Conservation (phyloP, 1,140 invertebrate species). For the Sycophila sp. region DNA sequence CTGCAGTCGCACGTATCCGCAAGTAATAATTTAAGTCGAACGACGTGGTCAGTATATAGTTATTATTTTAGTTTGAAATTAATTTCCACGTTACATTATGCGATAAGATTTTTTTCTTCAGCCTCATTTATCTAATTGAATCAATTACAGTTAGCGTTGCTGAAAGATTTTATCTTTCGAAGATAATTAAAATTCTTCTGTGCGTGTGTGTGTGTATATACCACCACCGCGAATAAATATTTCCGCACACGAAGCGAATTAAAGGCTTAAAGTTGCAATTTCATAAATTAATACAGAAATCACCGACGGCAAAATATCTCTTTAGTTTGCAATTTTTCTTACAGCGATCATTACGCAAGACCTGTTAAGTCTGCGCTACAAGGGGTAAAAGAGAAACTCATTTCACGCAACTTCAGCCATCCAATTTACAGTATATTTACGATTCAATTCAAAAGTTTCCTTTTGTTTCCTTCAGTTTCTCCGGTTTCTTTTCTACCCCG, state of each 20-base stretch:
- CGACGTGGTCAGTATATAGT: no score
- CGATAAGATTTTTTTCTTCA: not conserved
- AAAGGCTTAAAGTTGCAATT: not conserved
- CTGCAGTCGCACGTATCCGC: no score
- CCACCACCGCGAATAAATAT: conserved; percentile 12
- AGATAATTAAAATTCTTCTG: not conserved
- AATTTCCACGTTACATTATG: not conserved
- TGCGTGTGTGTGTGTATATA: no score
- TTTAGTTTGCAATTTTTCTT: conserved; percentile 27
- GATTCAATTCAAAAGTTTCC: conserved; percentile 38
- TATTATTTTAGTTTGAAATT: no score
- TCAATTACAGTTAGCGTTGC: not conserved
- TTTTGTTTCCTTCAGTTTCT: conserved; percentile 28
- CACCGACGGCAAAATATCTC: conserved; percentile 4
- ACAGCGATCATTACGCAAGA: conserved; percentile 19
- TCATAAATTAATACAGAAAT: conserved; percentile 24
- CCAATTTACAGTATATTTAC: conserved; percentile 40
- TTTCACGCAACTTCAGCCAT: conserved; percentile 34
- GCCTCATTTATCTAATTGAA: not conserved
- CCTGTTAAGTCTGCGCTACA: conserved; percentile 17
- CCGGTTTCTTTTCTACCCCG: not conserved
- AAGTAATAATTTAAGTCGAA: no score
- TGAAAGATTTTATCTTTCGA: not conserved
- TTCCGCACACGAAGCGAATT: not conserved
- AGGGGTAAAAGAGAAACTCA: conserved; percentile 31